Conservation (phyloP, 2,888 invertebrate species). For the Cepaea hortensis region DNA sequence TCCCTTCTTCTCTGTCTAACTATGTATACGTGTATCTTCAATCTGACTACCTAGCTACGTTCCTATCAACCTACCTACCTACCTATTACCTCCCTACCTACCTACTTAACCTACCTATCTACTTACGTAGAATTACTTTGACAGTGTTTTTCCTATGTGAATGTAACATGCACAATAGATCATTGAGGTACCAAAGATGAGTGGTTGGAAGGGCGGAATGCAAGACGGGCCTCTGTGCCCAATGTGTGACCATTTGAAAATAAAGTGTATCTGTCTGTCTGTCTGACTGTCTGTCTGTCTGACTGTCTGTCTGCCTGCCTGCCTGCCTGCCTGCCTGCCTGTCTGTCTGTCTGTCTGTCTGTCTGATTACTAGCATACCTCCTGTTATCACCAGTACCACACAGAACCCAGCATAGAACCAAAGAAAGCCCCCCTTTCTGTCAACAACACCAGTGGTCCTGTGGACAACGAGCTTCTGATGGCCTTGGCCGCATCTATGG, state of each 20-base stretch:
- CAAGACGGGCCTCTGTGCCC: no score
- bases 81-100: neutral
- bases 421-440: slow-evolving; percentile 62
- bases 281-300: neutral
- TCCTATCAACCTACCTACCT: no score
- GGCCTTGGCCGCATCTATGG: slow-evolving; percentile 65
- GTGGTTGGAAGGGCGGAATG: no score
- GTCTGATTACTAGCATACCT: neutral
- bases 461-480: slow-evolving; percentile 65
- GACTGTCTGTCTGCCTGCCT: neutral
- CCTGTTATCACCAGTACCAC: slow-evolving; percentile 58
- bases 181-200: no score
- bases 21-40: no score
- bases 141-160: neutral
- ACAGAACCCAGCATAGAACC: slow-evolving; percentile 59
- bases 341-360: neutral
- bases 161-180: no score
- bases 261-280: no score
- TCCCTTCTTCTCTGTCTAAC: no score
- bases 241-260: no score
- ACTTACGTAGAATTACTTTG: neutral
- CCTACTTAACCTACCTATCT: neutral
- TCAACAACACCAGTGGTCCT: slow-evolving; percentile 60
- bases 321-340: no score
- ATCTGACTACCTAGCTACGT: no score